These are phyloP conservation scores for Smittia aterrima DNA, from an alignment of 2,888 invertebrate genomes.

Conservation along the genomic window DNA sequence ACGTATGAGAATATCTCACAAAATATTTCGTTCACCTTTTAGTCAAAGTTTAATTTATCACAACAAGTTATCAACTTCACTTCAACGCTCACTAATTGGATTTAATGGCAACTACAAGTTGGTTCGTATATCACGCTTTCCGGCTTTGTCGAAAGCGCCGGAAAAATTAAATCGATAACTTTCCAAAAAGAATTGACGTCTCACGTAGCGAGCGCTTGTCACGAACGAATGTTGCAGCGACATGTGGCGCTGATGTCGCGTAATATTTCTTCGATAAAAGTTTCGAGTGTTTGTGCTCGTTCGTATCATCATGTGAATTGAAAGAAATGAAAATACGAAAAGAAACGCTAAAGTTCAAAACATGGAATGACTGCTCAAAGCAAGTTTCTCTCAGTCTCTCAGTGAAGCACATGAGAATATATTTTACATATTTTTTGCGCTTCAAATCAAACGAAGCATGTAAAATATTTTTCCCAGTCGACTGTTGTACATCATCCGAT, in stretches of 20 bases:
- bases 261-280: background rate
- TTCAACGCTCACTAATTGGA: background rate
- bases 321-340: too few species aligned
- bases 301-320: too few species aligned
- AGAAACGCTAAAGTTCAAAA: too few species aligned
- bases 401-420: too few species aligned
- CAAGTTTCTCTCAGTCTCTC: too few species aligned
- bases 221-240: background rate
- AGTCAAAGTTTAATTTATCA: background rate
- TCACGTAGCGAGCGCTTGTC: background rate
- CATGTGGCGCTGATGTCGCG: background rate
- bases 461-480: background rate
- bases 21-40: background rate
- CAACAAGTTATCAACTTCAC: background rate
- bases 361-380: too few species aligned
- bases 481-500: conserved; percentile 1
- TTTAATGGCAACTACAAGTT: too few species aligned
- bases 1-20: conserved; percentile 16
- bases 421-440: too few species aligned
- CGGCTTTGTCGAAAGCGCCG: background rate
- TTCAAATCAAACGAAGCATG: background rate
- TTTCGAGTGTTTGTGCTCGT: too few species aligned
- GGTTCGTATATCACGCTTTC: background rate
- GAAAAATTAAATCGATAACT: background rate
- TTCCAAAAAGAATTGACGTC: background rate